phyloP scores from a whole-genome alignment of 2,888 invertebrate species.

The Altica lythri region DNA sequence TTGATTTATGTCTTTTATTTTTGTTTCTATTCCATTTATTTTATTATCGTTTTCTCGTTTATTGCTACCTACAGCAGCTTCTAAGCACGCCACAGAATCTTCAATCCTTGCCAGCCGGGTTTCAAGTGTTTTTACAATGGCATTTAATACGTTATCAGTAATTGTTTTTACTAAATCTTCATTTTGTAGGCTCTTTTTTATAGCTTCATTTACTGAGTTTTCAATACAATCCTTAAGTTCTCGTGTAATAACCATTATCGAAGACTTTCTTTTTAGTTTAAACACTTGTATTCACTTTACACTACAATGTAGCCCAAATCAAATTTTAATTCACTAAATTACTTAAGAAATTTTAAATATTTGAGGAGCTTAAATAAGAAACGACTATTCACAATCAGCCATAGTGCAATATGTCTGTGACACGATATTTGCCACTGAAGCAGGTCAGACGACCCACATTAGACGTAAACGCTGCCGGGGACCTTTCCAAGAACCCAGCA shows the following conservation, averaged over 20 bases:
- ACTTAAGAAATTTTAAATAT: neutral
- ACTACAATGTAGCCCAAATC: neutral
- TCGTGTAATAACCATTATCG: slow-evolving; percentile 6
- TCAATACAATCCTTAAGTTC: neutral
- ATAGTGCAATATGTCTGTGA: too few relatives aligned
- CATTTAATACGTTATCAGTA: neutral
- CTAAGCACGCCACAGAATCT: neutral
- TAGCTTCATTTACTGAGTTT: neutral
- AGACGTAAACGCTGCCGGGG: too few relatives aligned
- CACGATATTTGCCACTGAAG: too few relatives aligned
- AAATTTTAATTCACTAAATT: neutral
- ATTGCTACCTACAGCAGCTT: neutral
- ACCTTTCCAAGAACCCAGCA: too few relatives aligned
- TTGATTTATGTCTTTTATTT: neutral
- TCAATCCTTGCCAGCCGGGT: neutral
- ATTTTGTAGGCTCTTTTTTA: neutral
- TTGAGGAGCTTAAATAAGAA: neutral
- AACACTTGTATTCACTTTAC: neutral
- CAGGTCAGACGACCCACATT: too few relatives aligned
- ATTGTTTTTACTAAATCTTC: neutral
- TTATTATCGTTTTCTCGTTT: neutral
- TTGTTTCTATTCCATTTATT: neutral
- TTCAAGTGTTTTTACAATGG: neutral
- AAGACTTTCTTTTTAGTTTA: neutral
- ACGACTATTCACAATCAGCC: neutral